Evolutionary conservation across 2,888 invertebrate species (phyloP), one percentile per base, ranked within the genome.

Genomic region (Drosophila setosimentum): DNA sequence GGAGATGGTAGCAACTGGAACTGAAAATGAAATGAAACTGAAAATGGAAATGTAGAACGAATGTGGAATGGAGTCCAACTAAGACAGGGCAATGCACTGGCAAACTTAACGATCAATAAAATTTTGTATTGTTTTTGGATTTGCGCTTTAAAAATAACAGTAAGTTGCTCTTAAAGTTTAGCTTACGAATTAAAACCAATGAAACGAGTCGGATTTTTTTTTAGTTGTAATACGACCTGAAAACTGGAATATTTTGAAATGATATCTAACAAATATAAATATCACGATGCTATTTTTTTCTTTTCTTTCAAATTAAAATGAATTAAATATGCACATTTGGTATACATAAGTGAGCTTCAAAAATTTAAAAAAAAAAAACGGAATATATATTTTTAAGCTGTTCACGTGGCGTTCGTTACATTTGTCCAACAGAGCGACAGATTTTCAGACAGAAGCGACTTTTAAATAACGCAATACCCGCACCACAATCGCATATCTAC

Each of bases 361-460:
- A 16, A 13, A 33, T 30, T 27, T 16, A 18, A 8, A n/a, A 42
- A 45, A 33, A 48, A 54, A 55, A 7, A 2, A 0, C 3, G 1
- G 8, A 11, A 30, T 0, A 30, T 2, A 18, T 8, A 53, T 45
- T 7, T 45, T 45, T 45, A 79, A 76, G 80, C 40, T 62, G 48
- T 59, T 70, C 83, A 64, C 60, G 71, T 81, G 65, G 54, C 53
- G 48, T 50, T 63, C 33, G 24, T 27, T 53, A 53, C 64, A 49
- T 57, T 48, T 69, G 71, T 24, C 11, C 70, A 69, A 10, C 57
- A 16, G 40, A 50, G 65, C 57, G 67, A 72, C 50, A 66, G 32
- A 68, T 78, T 75, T 29, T 60, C 74, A 72, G 82, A 74, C 80
- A 77, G 80, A 49, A 68, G 65, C 64, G 68, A 80, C 59, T 79